A percentile compares a stretch with the other conserved stretches of the same genome.
These are phyloP conservation scores for Chionodraco myersi DNA, from an alignment of 2,113 vertebrate genomes.

Conservation along the genomic window DNA sequence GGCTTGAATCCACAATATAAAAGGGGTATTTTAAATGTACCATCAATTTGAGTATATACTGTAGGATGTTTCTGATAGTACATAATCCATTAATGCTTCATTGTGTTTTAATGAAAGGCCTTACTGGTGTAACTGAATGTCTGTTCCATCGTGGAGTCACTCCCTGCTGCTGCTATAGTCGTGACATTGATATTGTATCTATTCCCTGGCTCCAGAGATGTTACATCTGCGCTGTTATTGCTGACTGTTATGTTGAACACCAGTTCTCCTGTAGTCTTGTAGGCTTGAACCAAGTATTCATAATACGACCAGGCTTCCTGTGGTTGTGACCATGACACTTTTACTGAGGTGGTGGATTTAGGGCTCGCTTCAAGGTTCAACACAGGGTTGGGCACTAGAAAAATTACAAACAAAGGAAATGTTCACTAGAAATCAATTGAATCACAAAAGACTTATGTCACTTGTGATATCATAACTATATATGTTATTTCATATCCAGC, in stretches of 20 bases:
- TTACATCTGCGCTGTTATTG: not conserved
- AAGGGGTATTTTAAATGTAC: not conserved
- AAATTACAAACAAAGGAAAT: not conserved
- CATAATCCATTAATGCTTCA: not conserved
- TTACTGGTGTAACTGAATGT: constrained; percentile 67
- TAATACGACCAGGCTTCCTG: not conserved
- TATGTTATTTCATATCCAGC: not conserved
- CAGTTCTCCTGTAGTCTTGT: not conserved
- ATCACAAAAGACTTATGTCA: not conserved
- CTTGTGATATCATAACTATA: not conserved
- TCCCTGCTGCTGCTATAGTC: constrained; percentile 5
- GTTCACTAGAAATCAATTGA: not conserved
- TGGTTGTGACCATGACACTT: constrained; percentile 55
- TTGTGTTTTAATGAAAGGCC: not conserved
- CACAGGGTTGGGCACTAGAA: constrained; percentile 72
- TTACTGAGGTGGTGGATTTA: constrained; percentile 39
- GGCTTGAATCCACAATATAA: not conserved
- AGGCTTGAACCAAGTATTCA: constrained; percentile 34
- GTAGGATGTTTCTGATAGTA: not conserved
- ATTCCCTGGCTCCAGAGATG: constrained; percentile 51
- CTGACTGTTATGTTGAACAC: rapidly evolving
- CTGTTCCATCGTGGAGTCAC: constrained; percentile 9
- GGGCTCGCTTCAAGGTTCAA: constrained; percentile 23
- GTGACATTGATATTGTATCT: constrained; percentile 53
- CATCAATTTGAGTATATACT: not conserved